Conservation (phyloP, 2,888 invertebrate species). For the Tiliacea aurago region DNA sequence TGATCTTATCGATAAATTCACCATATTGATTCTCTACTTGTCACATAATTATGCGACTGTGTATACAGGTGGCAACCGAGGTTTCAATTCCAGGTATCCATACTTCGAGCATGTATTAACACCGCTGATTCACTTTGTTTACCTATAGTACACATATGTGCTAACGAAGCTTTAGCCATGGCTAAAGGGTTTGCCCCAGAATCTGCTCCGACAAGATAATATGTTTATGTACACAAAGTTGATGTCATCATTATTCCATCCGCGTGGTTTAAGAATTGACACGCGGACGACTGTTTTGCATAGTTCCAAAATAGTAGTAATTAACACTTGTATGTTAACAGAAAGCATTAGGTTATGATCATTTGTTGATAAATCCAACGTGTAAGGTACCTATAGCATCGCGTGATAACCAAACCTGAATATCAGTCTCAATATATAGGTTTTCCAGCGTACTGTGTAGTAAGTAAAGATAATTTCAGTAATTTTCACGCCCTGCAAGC, state of each 20-base stretch:
- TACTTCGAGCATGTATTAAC: constrained; percentile 75
- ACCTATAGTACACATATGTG: constrained; percentile 67
- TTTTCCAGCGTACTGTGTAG: constrained; percentile 30
- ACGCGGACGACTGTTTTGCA: constrained; percentile 36
- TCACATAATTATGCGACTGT: constrained; percentile 65
- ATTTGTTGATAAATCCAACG: constrained; percentile 36
- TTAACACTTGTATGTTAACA: constrained; percentile 61
- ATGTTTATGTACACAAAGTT: constrained; percentile 57
- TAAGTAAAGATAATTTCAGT: constrained; percentile 57
- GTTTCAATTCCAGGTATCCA: constrained; percentile 76
- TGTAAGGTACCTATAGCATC: constrained; percentile 18
- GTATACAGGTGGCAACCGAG: constrained; percentile 79
- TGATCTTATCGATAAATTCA: constrained; percentile 48
- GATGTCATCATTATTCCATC: constrained; percentile 61
- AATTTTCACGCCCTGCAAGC: constrained; percentile 48
- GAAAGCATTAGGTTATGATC: constrained; percentile 49
- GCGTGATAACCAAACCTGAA: constrained; percentile 27
- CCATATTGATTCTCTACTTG: constrained; percentile 28
- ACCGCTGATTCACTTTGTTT: constrained; percentile 83
- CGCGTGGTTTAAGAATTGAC: constrained; percentile 36
- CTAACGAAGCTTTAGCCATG: constrained; percentile 65
- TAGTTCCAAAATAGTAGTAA: constrained; percentile 49
- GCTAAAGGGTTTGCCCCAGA: constrained; percentile 71
- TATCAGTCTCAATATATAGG: constrained; percentile 33
- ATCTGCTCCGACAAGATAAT: constrained; percentile 60